phyloP scores from a whole-genome alignment of 2,888 invertebrate genomes.

The Oxytorus armatus region DNA sequence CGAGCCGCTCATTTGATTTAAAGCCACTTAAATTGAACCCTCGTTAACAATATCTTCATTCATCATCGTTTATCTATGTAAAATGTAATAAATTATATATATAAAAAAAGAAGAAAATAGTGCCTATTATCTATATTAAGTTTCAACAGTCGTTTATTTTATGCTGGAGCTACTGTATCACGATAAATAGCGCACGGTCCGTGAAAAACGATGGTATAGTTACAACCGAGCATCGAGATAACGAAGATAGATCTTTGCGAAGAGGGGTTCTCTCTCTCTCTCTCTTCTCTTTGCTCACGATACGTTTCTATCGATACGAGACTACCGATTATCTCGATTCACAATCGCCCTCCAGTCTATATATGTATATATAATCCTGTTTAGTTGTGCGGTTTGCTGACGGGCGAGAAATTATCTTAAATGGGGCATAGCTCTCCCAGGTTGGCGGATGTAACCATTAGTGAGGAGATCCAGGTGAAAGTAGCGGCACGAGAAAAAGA shows the following conservation, averaged over 20 bases:
- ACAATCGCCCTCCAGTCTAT: conserved; percentile 49
- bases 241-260: conserved; percentile 48
- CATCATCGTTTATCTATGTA: background rate
- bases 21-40: conserved; percentile 13
- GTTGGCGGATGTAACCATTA: conserved; percentile 80
- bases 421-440: conserved; percentile 79
- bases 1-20: background rate
- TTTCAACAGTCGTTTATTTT: conserved; percentile 29
- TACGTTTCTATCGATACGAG: conserved; percentile 61
- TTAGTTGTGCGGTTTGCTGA: conserved; percentile 31
- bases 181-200: conserved; percentile 36
- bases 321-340: conserved; percentile 52
- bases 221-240: conserved; percentile 53
- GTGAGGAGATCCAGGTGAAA: conserved; percentile 79
- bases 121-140: conserved; percentile 35
- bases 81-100: conserved; percentile 23
- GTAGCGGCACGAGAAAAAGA: conserved; percentile 74
- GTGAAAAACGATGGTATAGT: conserved; percentile 33
- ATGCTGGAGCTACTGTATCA: conserved; percentile 34
- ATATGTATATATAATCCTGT: background rate
- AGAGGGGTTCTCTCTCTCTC: too few relatives aligned
- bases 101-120: conserved; percentile 15
- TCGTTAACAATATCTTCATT: conserved; percentile 8
- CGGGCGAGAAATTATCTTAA: conserved; percentile 73
- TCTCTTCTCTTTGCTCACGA: too few relatives aligned